Base-by-base conservation (phyloP, 2,888 invertebrate genomes). In the Hipparchia sbordonii region DNA sequence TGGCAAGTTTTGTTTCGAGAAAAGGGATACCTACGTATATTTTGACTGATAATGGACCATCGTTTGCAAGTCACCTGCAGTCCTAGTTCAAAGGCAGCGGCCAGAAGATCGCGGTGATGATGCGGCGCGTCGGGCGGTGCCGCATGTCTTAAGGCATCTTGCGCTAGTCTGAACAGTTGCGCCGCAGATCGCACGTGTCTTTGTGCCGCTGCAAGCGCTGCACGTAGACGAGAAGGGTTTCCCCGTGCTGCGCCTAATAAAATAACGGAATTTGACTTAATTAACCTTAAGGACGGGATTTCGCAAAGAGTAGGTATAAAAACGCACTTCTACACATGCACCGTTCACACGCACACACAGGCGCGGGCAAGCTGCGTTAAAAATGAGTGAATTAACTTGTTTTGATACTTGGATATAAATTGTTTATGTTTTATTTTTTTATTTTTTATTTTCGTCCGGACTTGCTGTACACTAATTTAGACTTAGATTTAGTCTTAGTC, bases 141-240 rank as follows among this genome's bases (percentile, higher is more conserved):
- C 59, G 97, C 97, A 87, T 97, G 97, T 12, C 97, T 95, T 88
- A 97, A 96, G 74, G 97, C 97, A 91, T 97, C 97, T 87, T 97
- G 97, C 73, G 97, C 97, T 73, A 97, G 92, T 77, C 97, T 96
- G 93, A 97, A 97, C 84, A 98, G 94, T 90, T 97, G 97, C 67
- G 97, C 96, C 6, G 97, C 97, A 79, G 97, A 97, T 81, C 97
- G 97, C 79, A 97, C 97, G 94, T 97, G 97, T 48, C 96, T 92
- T 87, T 97, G 96, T 9, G 97, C 96, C 39, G 97, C 96, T 81
- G 97, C 97, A 67, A 97, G 89, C 10, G 97, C 97, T 0, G 96
- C 96, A 5, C 96, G 94, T 70, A 97, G 89, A 1, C 97, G 94
- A 75, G 95, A 94, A 0, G 96, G 95, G 84, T 96, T 96, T 77